Conservation (phyloP, 2,888 invertebrate genomes). For the Camptogramma bilineatum region DNA sequence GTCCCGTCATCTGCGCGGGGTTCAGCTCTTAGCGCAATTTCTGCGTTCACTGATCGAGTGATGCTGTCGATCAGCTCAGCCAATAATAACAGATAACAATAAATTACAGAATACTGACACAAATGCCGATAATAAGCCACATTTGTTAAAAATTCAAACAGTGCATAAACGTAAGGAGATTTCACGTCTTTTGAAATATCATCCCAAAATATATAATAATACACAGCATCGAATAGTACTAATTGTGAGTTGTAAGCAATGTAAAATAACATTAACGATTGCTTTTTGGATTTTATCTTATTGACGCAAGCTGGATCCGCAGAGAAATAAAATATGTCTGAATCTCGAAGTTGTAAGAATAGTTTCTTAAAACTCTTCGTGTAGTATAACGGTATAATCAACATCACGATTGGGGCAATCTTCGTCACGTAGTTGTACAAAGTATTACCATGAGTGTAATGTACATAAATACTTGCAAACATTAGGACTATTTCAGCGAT, state of each 20-base stretch:
- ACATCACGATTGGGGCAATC: not conserved
- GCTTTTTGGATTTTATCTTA: not conserved
- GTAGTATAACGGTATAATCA: conserved; percentile 12
- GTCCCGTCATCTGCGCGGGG: no score
- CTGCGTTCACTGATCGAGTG: conserved; percentile 10
- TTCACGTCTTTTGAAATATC: no score
- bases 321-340: conserved; percentile 5
- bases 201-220: no score
- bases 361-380: conserved; percentile 19
- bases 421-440: conserved; percentile 4
- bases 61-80: conserved; percentile 16
- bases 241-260: not conserved
- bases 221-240: not conserved
- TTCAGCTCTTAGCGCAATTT: not conserved
- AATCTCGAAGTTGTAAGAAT: conserved; percentile 3
- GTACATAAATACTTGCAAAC: not conserved
- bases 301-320: not conserved
- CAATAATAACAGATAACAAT: conserved; percentile 8
- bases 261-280: conserved; percentile 4
- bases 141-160: conserved; percentile 6
- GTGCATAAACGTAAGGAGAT: not conserved
- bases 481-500: conserved; percentile 6
- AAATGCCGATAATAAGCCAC: not conserved
- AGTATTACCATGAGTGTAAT: not conserved
- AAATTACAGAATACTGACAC: not conserved